Conservation (phyloP, 1,140 invertebrate species). For the Contarinia nasturtii region DNA sequence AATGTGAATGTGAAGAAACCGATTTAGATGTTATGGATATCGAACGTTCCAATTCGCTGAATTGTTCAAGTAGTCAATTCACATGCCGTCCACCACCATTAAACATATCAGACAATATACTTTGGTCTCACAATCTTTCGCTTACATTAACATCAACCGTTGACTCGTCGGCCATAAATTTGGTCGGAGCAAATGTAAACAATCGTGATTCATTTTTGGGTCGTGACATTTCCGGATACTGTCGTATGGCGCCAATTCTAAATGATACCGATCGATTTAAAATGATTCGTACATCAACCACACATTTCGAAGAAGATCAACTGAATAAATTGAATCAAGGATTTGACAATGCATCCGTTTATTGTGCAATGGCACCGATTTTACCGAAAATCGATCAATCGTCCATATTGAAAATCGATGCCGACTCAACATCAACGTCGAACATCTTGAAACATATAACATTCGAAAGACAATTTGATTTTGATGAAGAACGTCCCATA, state of each 20-base stretch:
- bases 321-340: constrained; percentile 10
- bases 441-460: background rate
- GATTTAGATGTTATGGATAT: too few species aligned
- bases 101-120: constrained; percentile 18
- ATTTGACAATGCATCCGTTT: constrained; percentile 18
- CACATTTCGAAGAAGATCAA: background rate
- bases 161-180: constrained; percentile 19
- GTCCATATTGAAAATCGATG: too few species aligned
- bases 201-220: constrained; percentile 1
- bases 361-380: constrained; percentile 22
- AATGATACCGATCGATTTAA: background rate
- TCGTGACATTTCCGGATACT: too few species aligned
- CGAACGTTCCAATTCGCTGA: too few species aligned
- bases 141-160: constrained; percentile 1
- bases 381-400: background rate
- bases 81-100: background rate
- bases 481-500: background rate
- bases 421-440: background rate
- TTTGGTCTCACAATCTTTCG: constrained; percentile 20
- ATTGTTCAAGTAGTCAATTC: too few species aligned
- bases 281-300: constrained; percentile 5
- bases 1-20: too few species aligned
- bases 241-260: too few species aligned
- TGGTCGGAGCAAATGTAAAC: constrained; percentile 18
- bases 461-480: background rate